Conservation (phyloP, 2,797 vertebrate species). For the Fistularia tabacaria region DNA sequence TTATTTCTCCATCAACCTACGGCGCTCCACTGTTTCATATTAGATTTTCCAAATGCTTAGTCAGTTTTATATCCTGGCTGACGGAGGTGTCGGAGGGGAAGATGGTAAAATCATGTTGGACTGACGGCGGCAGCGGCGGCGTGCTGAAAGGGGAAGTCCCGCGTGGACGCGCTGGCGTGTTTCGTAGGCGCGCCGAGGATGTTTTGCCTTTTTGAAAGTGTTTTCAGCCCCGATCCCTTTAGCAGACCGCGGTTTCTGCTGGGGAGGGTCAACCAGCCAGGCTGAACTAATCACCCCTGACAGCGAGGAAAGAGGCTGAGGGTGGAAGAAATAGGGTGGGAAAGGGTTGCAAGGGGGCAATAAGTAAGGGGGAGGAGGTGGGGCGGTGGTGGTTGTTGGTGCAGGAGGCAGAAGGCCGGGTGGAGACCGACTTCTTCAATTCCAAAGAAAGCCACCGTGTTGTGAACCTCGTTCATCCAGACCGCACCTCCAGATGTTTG, state of each 20-base stretch:
- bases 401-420: not conserved
- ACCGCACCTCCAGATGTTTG: too few species aligned
- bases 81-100: too few species aligned
- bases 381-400: not conserved
- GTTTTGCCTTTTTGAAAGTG: slow-evolving; percentile 60
- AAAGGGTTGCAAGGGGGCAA: slow-evolving; percentile 11
- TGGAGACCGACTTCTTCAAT: too few species aligned
- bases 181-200: slow-evolving; percentile 35
- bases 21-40: too few species aligned
- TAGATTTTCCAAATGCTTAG: too few species aligned
- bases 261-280: slow-evolving; percentile 43
- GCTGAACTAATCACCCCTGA: slow-evolving; percentile 67
- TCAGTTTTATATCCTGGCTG: too few species aligned
- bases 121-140: not conserved
- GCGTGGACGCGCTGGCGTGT: slow-evolving; percentile 18
- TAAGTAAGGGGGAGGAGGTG: slow-evolving; percentile 5
- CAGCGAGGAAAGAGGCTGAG: slow-evolving; percentile 56
- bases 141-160: slow-evolving; percentile 1
- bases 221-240: slow-evolving; percentile 28
- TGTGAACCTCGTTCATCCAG: too few species aligned
- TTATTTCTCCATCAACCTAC: too few species aligned
- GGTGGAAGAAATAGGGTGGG: slow-evolving; percentile 33
- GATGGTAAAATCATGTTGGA: too few species aligned
- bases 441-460: too few species aligned
- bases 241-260: slow-evolving; percentile 41